Evolutionary conservation across 2,888 invertebrate species (phyloP).

Genomic region (Cryptus armator): DNA sequence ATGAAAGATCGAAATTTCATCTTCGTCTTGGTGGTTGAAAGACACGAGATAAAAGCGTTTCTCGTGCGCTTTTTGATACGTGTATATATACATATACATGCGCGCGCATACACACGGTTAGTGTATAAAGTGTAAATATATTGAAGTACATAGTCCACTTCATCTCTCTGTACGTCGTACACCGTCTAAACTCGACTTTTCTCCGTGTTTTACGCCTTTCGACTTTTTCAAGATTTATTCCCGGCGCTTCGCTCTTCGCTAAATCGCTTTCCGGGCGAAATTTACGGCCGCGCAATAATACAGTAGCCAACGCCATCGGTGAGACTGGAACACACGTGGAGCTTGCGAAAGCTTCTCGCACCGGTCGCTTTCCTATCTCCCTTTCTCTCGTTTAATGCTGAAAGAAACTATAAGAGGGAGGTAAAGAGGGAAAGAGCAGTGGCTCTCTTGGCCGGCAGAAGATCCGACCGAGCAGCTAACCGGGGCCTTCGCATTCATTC

Average conservation of each 20-base stretch:
- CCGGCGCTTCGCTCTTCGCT: constrained; percentile 83
- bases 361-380: not conserved
- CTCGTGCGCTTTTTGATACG: not conserved
- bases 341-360: not conserved
- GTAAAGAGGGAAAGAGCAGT: constrained; percentile 32
- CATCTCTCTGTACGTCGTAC: constrained; percentile 9
- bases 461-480: constrained; percentile 57
- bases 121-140: constrained; percentile 44
- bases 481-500: constrained; percentile 77
- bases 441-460: constrained; percentile 46
- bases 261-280: constrained; percentile 85
- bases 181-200: constrained; percentile 22
- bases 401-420: constrained; percentile 45
- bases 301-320: constrained; percentile 59
- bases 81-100: not conserved
- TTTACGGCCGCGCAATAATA: constrained; percentile 84
- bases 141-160: constrained; percentile 24
- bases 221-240: constrained; percentile 85
- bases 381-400: constrained; percentile 59
- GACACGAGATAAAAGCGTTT: constrained; percentile 2
- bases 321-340: not conserved
- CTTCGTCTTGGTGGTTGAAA: not conserved
- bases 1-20: constrained; percentile 2
- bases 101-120: not conserved
- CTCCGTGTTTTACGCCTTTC: constrained; percentile 83